Conservation (phyloP, 2,113 vertebrate genomes). For the Picathartes gymnocephalus region DNA sequence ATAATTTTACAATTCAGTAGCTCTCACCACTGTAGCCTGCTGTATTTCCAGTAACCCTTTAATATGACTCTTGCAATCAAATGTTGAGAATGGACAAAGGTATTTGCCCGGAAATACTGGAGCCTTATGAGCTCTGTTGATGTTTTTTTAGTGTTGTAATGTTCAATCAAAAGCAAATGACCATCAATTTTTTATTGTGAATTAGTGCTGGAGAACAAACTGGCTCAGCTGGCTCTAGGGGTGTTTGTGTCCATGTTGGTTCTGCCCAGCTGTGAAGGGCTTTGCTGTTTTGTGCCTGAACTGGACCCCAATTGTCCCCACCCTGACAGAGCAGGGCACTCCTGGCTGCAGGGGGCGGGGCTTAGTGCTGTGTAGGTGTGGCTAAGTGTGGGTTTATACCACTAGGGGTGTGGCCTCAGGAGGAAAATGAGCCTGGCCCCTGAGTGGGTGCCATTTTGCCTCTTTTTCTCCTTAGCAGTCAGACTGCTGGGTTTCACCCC, state of each 20-base stretch:
- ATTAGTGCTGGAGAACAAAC: not conserved
- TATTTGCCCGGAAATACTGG: not conserved
- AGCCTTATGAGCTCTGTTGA: accelerated
- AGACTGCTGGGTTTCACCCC: accelerated
- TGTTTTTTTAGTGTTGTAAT: not conserved
- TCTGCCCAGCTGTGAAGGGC: not conserved
- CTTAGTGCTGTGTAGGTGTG: accelerated
- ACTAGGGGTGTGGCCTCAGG: accelerated
- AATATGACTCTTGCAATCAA: not conserved
- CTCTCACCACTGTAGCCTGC: not conserved
- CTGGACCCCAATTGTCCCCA: accelerated
- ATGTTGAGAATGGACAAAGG: not conserved
- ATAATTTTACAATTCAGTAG: not conserved
- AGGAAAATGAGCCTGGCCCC: accelerated
- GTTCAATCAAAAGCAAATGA: not conserved
- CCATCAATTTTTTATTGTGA: not conserved
- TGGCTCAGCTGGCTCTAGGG: not conserved
- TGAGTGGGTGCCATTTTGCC: accelerated
- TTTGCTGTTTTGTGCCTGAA: not conserved
- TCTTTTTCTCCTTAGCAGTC: accelerated
- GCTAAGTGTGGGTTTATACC: accelerated
- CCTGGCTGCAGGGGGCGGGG: accelerated
- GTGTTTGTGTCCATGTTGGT: accelerated
- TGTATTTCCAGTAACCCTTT: not conserved
- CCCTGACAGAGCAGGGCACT: accelerated